Evolutionary conservation across 23 tunicate species (phyloP), one percentile per base, ranked within the genome.

Genomic region (Diplosoma virens): DNA sequence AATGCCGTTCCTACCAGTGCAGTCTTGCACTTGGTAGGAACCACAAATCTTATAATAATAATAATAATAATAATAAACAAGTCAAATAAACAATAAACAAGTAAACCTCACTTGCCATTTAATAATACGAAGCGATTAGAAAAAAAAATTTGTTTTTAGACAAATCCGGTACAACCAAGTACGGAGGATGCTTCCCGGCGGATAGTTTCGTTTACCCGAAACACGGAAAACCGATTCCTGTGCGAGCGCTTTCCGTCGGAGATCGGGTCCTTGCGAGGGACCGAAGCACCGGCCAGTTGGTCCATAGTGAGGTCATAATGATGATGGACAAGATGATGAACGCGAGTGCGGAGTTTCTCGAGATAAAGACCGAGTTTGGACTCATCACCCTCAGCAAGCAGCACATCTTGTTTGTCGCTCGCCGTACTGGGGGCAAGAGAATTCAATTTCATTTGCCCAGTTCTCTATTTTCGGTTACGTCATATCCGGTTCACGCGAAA

Each of bases 131-230:
- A n/a, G n/a, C n/a, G n/a, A 53, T 22, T 2, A 2, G 25, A 1
- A 22, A 1, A 53, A 53, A 22, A 11, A 53, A 11, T 18, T 61
- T 21, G 16, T 29, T 68, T 47, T 36, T 47, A 70, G 86, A 81
- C 1, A 74, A 70, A 22, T 77, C 82, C 26, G 71, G 35, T 11
- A 21, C 71, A 26, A 27, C 56, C 20, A 34, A 48, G 2, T 58
- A 77, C 50, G 81, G 81, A 32, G 84, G 86, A 17, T 81, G 86
- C 64, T 81, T 81, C 36, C 78, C 86, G n/a, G 58, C 41, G 26
- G 48, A 71, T 30, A 33, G 78, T 36, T 41, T 46, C 6, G 78
- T 81, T 0, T 37, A 37, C 11, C 54, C 36, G 0, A 30, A 31
- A 30, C 55, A 71, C 67, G 78, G 78, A 16, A 66, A 25, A 1